These are phyloP conservation scores for Drosophila mauritiana DNA, from an alignment of 1,140 invertebrate genomes.

Conservation along the genomic window DNA sequence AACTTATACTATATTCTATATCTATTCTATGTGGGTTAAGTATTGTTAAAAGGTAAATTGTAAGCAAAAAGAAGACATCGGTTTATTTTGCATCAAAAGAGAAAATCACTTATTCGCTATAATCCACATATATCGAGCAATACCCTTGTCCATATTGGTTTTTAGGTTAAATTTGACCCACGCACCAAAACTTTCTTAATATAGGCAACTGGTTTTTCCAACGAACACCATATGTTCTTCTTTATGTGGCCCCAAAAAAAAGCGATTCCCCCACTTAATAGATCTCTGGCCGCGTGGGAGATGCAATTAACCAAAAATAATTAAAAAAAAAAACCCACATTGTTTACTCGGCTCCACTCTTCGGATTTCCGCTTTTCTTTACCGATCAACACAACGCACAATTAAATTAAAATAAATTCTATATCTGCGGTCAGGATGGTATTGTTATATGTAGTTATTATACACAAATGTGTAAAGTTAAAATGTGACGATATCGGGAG, in stretches of 20 bases:
- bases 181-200: constrained; percentile 21
- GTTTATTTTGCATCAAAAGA: background rate
- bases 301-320: constrained; percentile 42
- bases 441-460: background rate
- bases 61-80: no score
- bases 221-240: constrained; percentile 20
- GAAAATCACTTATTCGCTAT: background rate
- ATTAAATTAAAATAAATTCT: constrained; percentile 12
- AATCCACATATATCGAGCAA: background rate
- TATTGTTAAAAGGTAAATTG: no score
- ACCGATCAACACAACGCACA: constrained; percentile 10
- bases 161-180: constrained; percentile 17
- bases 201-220: constrained; percentile 7
- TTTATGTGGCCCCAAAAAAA: constrained; percentile 8
- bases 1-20: background rate
- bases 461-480: constrained; percentile 6
- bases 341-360: constrained; percentile 9
- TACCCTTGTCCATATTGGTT: background rate
- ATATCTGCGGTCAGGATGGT: background rate
- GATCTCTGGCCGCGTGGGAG: constrained; percentile 33
- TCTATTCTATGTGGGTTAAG: no score
- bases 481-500: constrained; percentile 13
- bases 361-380: background rate
- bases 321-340: background rate
- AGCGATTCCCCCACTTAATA: constrained; percentile 8